Percentiles rank a stretch among this genome's conserved stretches.
Conservation (phyloP, 2,797 vertebrate genomes). For the Anniella stebbinsi region DNA sequence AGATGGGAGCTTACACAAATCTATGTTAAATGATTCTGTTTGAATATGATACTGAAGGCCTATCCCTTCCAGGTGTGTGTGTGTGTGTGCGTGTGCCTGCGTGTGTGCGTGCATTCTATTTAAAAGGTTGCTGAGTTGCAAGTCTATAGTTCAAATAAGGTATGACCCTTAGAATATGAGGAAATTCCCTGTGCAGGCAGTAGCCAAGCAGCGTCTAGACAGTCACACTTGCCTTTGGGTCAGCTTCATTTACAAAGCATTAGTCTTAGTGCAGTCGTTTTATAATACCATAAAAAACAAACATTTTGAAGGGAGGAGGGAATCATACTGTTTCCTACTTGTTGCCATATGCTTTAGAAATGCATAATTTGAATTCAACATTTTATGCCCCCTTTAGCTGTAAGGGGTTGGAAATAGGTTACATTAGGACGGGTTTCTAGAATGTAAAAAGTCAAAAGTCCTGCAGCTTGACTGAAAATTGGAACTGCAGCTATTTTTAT, state of each 20-base stretch:
- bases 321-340: not conserved
- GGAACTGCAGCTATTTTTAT: slow-evolving; percentile 8
- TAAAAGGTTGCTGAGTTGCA: not conserved
- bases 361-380: not conserved
- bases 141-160: not conserved
- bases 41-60: slow-evolving; percentile 62
- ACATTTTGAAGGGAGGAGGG: not conserved
- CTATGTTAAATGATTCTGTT: slow-evolving; percentile 57
- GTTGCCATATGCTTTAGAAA: not conserved
- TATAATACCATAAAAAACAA: not conserved
- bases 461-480: slow-evolving; percentile 33
- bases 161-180: not conserved
- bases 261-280: not conserved
- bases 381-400: not conserved
- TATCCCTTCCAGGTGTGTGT: not conserved
- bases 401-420: not conserved
- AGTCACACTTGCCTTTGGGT: not conserved
- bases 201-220: not conserved
- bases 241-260: not conserved
- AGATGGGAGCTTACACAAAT: not conserved
- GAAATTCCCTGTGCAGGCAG: not conserved
- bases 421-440: not conserved
- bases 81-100: not conserved
- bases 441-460: not conserved
- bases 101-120: not conserved